phyloP scores from a whole-genome alignment of 2,113 vertebrate genomes.

The Brevimyrus niger region DNA sequence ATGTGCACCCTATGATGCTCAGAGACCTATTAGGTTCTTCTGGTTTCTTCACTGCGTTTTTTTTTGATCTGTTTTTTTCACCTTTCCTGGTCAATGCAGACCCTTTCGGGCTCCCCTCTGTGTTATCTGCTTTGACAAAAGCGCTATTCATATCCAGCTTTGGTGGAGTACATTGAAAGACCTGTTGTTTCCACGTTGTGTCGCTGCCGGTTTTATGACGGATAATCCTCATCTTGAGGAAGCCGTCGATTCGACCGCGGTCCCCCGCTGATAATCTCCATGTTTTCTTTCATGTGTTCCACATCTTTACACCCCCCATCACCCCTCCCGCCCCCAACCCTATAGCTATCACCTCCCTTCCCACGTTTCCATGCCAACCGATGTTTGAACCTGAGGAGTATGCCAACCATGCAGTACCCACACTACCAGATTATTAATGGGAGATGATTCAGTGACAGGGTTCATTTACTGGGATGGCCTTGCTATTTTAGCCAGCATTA shows the following conservation, averaged over 20 bases:
- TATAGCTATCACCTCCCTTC: conserved; percentile 1
- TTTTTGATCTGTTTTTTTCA: conserved; percentile 4
- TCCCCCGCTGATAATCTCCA: conserved; percentile 29
- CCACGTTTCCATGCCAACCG: conserved; percentile 14
- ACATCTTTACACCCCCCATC: conserved; percentile 6
- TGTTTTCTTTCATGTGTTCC: conserved; percentile 27
- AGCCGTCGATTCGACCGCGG: conserved; percentile 27
- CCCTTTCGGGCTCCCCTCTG: conserved; percentile 21
- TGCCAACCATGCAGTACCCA: not conserved
- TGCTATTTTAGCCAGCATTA: conserved; percentile 1
- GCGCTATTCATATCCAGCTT: conserved; percentile 19
- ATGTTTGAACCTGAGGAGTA: conserved; percentile 24
- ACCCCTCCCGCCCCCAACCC: not conserved
- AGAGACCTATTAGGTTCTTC: conserved; percentile 9
- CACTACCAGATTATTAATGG: conserved; percentile 28
- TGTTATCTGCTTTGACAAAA: conserved; percentile 29
- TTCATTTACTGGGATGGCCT: not conserved
- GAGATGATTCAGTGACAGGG: conserved; percentile 14
- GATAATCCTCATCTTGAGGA: conserved; percentile 27
- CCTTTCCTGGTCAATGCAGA: conserved; percentile 23
- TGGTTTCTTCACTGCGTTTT: not conserved
- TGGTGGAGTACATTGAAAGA: conserved; percentile 16
- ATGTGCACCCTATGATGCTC: not conserved
- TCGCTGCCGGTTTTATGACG: conserved; percentile 6
- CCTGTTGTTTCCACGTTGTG: conserved; percentile 21